phyloP scores from a whole-genome alignment of 1,140 invertebrate species.

The Drosophila varians region DNA sequence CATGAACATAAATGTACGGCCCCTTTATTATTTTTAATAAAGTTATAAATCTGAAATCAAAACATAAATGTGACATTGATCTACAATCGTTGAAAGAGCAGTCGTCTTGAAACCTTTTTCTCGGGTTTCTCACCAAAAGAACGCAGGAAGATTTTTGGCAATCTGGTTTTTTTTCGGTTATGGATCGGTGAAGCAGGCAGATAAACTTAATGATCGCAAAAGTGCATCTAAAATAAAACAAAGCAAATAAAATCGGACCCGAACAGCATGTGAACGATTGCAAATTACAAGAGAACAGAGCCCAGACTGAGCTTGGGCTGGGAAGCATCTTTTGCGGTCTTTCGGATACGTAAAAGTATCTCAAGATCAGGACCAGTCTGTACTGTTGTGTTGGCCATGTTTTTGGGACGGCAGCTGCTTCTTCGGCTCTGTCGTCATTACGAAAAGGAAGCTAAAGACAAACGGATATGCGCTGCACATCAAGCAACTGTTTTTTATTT shows the following conservation, averaged over 20 bases:
- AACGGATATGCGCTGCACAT: conserved; percentile 78
- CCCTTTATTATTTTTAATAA: conserved; percentile 61
- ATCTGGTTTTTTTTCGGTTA: conserved; percentile 13
- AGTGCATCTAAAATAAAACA: conserved; percentile 53
- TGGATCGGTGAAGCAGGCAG: conserved; percentile 16
- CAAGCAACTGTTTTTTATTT: conserved; percentile 70
- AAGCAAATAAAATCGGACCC: conserved; percentile 77
- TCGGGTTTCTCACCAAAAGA: conserved; percentile 53
- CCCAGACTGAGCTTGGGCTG: conserved; percentile 18
- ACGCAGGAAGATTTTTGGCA: conserved; percentile 54
- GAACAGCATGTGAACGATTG: conserved; percentile 80
- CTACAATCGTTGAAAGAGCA: conserved; percentile 53
- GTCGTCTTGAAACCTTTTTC: conserved; percentile 49
- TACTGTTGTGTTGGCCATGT: conserved; percentile 29
- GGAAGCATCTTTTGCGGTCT: conserved; percentile 14
- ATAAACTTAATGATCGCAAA: conserved; percentile 69
- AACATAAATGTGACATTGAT: conserved; percentile 77
- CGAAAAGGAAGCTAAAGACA: conserved; percentile 80
- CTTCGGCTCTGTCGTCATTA: conserved; percentile 74
- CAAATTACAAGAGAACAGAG: conserved; percentile 68
- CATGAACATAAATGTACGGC: conserved; percentile 5
- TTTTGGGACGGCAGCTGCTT: conserved; percentile 68
- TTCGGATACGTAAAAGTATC: conserved; percentile 44
- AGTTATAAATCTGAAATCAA: conserved; percentile 72
- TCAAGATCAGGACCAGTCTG: conserved; percentile 50